These are phyloP conservation scores for Agrypnus murinus DNA, from an alignment of 2,888 invertebrate species.

Conservation along the genomic window DNA sequence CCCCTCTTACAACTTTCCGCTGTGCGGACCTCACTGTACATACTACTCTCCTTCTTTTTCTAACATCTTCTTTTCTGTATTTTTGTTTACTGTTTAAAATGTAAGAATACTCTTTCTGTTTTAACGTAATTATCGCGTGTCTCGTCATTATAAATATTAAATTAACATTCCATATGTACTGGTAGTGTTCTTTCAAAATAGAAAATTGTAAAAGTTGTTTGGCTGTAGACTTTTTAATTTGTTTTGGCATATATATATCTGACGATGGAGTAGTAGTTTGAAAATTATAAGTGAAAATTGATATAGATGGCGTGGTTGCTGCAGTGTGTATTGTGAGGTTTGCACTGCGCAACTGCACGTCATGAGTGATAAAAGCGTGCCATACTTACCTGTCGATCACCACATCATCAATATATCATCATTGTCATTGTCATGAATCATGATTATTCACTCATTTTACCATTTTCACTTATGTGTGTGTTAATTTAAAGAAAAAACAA, in stretches of 20 bases:
- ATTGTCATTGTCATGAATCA: conserved; percentile 54
- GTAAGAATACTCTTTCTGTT: conserved; percentile 42
- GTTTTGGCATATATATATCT: conserved; percentile 38
- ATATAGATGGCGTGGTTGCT: conserved; percentile 43
- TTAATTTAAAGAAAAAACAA: conserved; percentile 63
- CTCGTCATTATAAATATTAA: conserved; percentile 50
- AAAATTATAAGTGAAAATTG: conserved; percentile 31
- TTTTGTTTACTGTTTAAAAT: conserved; percentile 2
- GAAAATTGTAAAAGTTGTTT: conserved; percentile 35
- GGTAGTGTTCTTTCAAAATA: conserved; percentile 19
- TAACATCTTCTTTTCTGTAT: conserved; percentile 15
- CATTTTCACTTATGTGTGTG: conserved; percentile 64
- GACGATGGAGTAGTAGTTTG: conserved; percentile 44
- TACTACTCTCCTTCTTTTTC: conserved; percentile 61
- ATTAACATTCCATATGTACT: conserved; percentile 63
- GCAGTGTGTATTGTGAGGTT: conserved; percentile 67
- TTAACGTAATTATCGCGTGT: conserved; percentile 1
- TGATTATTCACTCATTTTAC: conserved; percentile 56
- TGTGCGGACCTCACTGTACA: conserved; percentile 66
- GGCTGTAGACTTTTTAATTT: conserved; percentile 15
- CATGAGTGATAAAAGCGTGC: conserved; percentile 71
- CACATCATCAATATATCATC: conserved; percentile 48
- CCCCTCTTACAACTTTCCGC: conserved; percentile 61
- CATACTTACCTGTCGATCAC: conserved; percentile 69
- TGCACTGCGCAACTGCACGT: conserved; percentile 67